Evolutionary conservation across 2,888 invertebrate genomes (phyloP).

Genomic region (Melanchra persicariae): DNA sequence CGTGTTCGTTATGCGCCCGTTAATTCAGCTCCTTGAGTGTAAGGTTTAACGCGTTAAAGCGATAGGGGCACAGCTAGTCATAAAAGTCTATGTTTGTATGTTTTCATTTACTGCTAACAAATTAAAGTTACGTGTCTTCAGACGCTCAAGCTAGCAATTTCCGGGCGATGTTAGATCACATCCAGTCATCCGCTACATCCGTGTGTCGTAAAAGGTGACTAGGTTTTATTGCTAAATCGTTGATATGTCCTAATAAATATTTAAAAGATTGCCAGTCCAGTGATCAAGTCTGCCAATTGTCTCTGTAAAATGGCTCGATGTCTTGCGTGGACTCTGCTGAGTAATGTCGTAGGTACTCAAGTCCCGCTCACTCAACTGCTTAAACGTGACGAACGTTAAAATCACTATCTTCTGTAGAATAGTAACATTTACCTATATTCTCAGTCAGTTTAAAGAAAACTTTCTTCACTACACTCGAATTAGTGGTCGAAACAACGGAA

Average conservation of each 20-base stretch:
- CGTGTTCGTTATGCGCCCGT: too few species aligned
- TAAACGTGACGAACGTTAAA: neutral
- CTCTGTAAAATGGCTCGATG: neutral
- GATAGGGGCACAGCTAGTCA: neutral
- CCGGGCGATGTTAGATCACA: conserved; percentile 19
- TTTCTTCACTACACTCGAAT: too few species aligned
- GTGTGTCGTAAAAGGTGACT: neutral
- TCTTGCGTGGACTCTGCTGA: neutral
- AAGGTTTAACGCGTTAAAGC: neutral
- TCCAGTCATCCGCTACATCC: conserved; percentile 1
- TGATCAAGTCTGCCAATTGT: neutral
- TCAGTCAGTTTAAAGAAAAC: neutral
- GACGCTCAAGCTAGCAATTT: neutral
- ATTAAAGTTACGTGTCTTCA: conserved; percentile 9
- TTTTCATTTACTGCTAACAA: conserved; percentile 8
- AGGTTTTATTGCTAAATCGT: conserved; percentile 7
- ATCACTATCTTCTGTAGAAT: neutral
- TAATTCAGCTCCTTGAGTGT: neutral
- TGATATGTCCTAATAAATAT: neutral
- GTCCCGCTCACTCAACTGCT: neutral
- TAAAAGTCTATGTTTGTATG: neutral
- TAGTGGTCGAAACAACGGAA: too few species aligned
- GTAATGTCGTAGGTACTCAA: neutral
- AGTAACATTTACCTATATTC: neutral
- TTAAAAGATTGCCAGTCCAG: neutral